A percentile compares a stretch with the other conserved stretches of the same genome.
Evolutionary conservation across 2,797 vertebrate genomes (phyloP).

Genomic region (Alectoris magna): DNA sequence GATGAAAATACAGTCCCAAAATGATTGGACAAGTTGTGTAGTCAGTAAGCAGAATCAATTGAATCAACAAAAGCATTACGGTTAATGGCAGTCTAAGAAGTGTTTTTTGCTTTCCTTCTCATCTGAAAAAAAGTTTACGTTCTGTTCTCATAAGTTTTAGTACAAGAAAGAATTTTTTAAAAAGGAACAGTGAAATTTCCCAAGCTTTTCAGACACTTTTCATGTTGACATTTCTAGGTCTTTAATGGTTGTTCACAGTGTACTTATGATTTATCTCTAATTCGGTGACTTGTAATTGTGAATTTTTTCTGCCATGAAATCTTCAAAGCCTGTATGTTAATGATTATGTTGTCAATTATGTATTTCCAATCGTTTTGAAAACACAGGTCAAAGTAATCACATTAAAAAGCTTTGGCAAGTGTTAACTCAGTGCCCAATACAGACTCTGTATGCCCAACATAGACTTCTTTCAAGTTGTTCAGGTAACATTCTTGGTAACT

Average conservation of each 20-base stretch:
- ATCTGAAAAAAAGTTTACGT: background rate
- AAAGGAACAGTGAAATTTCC: background rate
- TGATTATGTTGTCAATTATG: rapidly evolving
- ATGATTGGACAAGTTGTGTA: background rate
- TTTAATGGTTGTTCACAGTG: background rate
- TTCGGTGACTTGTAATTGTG: background rate
- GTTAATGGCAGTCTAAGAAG: background rate
- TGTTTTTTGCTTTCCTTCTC: background rate
- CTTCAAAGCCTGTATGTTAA: background rate
- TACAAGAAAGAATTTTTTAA: background rate
- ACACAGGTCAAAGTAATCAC: background rate
- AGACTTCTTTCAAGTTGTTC: background rate
- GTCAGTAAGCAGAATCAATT: background rate
- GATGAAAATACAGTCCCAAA: background rate
- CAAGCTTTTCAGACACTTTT: background rate
- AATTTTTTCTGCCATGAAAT: background rate
- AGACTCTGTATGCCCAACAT: background rate
- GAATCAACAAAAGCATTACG: background rate
- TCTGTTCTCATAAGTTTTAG: background rate
- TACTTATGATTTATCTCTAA: background rate
- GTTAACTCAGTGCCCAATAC: background rate
- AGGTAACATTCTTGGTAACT: background rate
- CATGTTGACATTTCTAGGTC: background rate
- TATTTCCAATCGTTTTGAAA: background rate
- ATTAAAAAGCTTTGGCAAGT: background rate